These are phyloP conservation scores for Wiebesia pumilae DNA, from an alignment of 1,140 invertebrate genomes.

Conservation along the genomic window DNA sequence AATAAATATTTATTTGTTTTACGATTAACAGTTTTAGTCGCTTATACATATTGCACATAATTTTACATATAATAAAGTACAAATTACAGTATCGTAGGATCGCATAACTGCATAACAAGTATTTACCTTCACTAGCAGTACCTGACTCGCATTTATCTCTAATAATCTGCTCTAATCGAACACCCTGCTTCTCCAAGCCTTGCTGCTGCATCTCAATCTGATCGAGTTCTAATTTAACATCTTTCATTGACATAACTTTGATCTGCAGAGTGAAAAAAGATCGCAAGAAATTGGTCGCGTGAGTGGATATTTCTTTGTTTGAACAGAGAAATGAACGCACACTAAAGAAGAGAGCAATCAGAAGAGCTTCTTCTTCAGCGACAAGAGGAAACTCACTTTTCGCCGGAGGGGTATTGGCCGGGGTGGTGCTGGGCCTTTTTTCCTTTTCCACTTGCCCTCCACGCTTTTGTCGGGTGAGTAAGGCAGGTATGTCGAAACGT, in stretches of 20 bases:
- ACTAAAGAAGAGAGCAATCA: neutral
- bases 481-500: conserved; percentile 54
- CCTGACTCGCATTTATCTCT: conserved; percentile 83
- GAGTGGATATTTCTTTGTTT: neutral
- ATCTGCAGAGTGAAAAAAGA: conserved; percentile 71
- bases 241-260: conserved; percentile 82
- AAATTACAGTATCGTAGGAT: neutral
- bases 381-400: conserved; percentile 70
- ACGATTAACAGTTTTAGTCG: conserved; percentile 29
- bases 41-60: conserved; percentile 13
- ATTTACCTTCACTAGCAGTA: conserved; percentile 58
- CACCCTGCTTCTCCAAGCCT: conserved; percentile 91
- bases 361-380: conserved; percentile 47
- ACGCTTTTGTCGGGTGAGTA: conserved; percentile 76
- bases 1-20: conserved; percentile 41
- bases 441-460: conserved; percentile 82
- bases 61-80: conserved; percentile 19
- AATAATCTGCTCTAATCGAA: conserved; percentile 90
- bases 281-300: neutral
- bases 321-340: neutral
- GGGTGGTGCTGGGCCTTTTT: conserved; percentile 87
- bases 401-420: conserved; percentile 82
- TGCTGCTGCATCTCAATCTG: conserved; percentile 91
- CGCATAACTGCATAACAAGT: neutral
- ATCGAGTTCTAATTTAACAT: conserved; percentile 83